phyloP scores from a whole-genome alignment of 2,113 vertebrate genomes.

The Hydrochoerus hydrochaeris region DNA sequence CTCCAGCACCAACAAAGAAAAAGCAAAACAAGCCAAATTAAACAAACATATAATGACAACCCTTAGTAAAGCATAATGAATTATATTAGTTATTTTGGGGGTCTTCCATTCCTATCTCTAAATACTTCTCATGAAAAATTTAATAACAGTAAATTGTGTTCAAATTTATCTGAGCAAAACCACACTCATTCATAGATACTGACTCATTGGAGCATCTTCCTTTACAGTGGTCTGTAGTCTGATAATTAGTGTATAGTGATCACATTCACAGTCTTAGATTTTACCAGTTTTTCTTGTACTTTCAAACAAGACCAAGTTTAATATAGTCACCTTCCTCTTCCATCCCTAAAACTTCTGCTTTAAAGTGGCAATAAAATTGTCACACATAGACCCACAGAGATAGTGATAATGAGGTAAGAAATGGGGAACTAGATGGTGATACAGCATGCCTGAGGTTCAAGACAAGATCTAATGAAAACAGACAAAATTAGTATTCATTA shows the following conservation, averaged over 20 bases:
- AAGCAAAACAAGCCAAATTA: not conserved
- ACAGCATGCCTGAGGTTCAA: accelerated
- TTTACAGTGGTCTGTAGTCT: not conserved
- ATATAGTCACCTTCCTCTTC: not conserved
- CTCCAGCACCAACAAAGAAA: not conserved
- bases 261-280: not conserved
- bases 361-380: not conserved
- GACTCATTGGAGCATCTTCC: accelerated
- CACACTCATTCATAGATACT: not conserved
- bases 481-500: not conserved
- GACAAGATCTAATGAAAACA: not conserved
- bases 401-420: not conserved
- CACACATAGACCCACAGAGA: not conserved
- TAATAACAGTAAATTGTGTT: not conserved
- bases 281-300: not conserved
- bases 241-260: not conserved
- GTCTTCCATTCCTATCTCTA: not conserved
- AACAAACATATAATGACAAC: not conserved
- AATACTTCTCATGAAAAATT: not conserved
- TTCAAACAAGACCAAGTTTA: not conserved
- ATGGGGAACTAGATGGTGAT: not conserved
- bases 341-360: not conserved
- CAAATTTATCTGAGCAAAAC: not conserved
- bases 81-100: not conserved
- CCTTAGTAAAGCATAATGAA: not conserved